Evolutionary conservation across 2,888 invertebrate genomes (phyloP), one percentile per base, ranked within the genome.

Genomic region (Chymomyza fuscimana): DNA sequence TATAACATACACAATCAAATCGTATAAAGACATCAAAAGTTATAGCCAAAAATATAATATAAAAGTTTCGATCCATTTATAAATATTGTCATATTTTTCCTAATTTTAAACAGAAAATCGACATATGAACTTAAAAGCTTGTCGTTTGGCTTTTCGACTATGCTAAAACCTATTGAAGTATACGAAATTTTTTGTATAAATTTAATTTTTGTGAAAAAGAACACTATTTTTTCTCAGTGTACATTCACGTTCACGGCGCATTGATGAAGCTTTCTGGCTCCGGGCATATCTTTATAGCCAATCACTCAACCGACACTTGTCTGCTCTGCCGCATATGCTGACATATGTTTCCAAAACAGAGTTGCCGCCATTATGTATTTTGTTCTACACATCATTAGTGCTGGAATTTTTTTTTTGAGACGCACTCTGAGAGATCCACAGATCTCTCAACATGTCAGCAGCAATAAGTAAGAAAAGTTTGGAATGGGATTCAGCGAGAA

Each of bases 311-410:
- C 79, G 67, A 66, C 68, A 69, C 71, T 71, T 56, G 65, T 58
- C 19, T 69, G 68, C n/a, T 60, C 6, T 12, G 5, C 63, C 63
- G 63, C 78, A 77, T 77, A 60, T 78, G 72, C 46, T 63, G 62
- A 59, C 79, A 79, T 65, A 67, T 80, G 75, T 65, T 54, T 10
- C 22, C 19, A 15, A 50, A 50, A 72, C 29, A 63, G 68, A 80
- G 70, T 74, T 25, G 67, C 62, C 36, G 29, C 32, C 65, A 64
- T 36, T 71, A 54, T 83, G 73, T 77, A 63, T 75, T 81, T 69
- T 73, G 71, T 73, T 72, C 76, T 72, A 80, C 79, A 81, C 80
- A 80, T 84, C 80, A 80, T 80, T 80, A 84, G 79, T 71, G 76
- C 70, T 72, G 58, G 50, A 64, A 79, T 68, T 67, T 79, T 67